phyloP scores from a whole-genome alignment of 1,140 invertebrate species.

The Drosophila sechellia region DNA sequence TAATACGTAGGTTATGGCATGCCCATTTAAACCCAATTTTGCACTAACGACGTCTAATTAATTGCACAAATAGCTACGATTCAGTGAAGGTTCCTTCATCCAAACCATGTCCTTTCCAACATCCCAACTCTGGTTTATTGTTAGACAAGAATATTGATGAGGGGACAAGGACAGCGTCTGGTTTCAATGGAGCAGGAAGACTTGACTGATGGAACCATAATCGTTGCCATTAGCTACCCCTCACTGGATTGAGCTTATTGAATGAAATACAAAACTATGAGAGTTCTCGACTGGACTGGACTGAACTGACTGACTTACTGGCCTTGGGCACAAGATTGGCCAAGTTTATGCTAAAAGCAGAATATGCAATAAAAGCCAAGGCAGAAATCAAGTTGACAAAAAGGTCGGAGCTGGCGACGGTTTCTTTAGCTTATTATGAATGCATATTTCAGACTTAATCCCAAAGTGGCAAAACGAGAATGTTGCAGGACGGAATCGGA shows the following conservation, averaged over 20 bases:
- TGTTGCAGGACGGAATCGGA: slow-evolving; percentile 54
- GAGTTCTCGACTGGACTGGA: slow-evolving; percentile 35
- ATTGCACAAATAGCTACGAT: slow-evolving; percentile 43
- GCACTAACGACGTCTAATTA: slow-evolving; percentile 54
- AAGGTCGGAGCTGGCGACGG: slow-evolving; percentile 39
- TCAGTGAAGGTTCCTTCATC: neutral
- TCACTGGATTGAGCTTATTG: slow-evolving; percentile 5
- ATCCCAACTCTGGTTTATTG: neutral
- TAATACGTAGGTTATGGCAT: slow-evolving; percentile 35
- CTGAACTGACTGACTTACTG: slow-evolving; percentile 38
- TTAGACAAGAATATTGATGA: slow-evolving; percentile 11
- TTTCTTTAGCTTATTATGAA: slow-evolving; percentile 65
- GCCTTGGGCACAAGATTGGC: slow-evolving; percentile 65
- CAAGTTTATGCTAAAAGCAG: slow-evolving; percentile 74
- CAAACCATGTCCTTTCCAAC: neutral
- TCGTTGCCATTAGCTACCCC: slow-evolving; percentile 54
- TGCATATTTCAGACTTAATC: slow-evolving; percentile 81
- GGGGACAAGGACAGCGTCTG: slow-evolving; percentile 12
- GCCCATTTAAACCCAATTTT: slow-evolving; percentile 43
- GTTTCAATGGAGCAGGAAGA: slow-evolving; percentile 30
- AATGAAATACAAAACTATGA: slow-evolving; percentile 47
- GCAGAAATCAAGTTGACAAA: slow-evolving; percentile 65
- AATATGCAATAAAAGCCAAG: slow-evolving; percentile 57
- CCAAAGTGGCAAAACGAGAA: slow-evolving; percentile 82
- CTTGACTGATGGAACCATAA: slow-evolving; percentile 55